Conservation (phyloP, 2,797 vertebrate genomes). For the Spinibarbus caldwelli region DNA sequence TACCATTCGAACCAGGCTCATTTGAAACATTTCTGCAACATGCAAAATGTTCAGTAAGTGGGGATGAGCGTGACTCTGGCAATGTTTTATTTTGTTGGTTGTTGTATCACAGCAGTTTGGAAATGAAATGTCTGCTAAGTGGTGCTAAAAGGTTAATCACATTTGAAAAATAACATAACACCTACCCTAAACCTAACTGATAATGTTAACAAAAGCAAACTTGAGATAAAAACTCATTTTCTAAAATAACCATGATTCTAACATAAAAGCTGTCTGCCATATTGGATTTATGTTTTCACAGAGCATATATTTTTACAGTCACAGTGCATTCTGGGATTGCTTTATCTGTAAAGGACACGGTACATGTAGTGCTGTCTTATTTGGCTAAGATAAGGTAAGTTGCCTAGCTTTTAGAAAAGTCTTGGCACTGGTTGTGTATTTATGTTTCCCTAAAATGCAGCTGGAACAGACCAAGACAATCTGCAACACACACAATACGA, state of each 20-base stretch:
- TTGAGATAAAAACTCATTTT: background rate
- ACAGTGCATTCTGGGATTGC: background rate
- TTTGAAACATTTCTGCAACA: no score
- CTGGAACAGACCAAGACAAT: background rate
- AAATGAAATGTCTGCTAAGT: background rate
- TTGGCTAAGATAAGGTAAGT: background rate
- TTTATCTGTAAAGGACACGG: background rate
- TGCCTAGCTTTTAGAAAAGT: background rate
- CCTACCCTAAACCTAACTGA: background rate
- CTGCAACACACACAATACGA: slow-evolving; percentile 1
- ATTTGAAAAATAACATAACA: background rate
- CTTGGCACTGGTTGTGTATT: background rate
- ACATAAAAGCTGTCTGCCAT: background rate
- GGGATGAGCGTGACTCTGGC: no score
- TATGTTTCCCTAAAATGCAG: background rate
- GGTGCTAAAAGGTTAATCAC: background rate
- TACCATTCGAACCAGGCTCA: no score
- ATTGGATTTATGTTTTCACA: background rate
- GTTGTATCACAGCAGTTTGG: background rate
- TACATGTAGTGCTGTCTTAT: background rate
- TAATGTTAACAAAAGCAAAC: background rate
- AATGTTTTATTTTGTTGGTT: no score
- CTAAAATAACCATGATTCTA: background rate
- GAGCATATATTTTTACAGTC: no score
- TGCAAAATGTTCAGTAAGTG: no score